Percentiles rank a stretch among this genome's conserved stretches.
Conservation (phyloP, 2,888 invertebrate genomes). For the Agonopterix heracliana region DNA sequence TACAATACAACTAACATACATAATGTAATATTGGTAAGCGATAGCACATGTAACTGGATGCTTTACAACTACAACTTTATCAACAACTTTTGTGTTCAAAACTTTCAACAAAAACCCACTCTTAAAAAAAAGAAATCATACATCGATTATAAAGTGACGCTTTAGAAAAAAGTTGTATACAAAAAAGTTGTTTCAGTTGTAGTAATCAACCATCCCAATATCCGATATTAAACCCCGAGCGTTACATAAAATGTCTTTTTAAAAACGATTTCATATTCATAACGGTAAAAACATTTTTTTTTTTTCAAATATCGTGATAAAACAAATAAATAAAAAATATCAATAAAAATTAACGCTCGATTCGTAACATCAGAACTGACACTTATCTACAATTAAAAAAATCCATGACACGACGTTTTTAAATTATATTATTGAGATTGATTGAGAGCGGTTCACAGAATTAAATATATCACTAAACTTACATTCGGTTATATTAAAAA, state of each 20-base stretch:
- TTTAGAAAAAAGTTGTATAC: not conserved
- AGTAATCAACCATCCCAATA: not conserved
- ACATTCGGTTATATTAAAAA: slow-evolving; percentile 10
- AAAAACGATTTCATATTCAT: not conserved
- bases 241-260: slow-evolving; percentile 2
- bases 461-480: slow-evolving; percentile 13
- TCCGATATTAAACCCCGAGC: not conserved
- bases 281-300: not conserved
- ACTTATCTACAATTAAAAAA: slow-evolving; percentile 24
- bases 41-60: not conserved
- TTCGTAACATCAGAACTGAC: not conserved
- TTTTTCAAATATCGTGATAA: not conserved
- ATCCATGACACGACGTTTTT: slow-evolving; percentile 25
- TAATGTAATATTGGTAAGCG: slow-evolving; percentile 26
- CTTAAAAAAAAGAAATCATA: too few species aligned
- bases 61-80: too few species aligned
- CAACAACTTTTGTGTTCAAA: too few species aligned
- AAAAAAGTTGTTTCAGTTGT: not conserved
- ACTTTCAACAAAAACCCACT: too few species aligned
- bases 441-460: slow-evolving; percentile 22
- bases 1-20: slow-evolving; percentile 53
- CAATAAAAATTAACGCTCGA: not conserved
- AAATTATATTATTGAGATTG: slow-evolving; percentile 30
- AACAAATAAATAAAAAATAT: not conserved
- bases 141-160: not conserved